Evolutionary conservation across 2,113 vertebrate species (phyloP).

Genomic region (Antigone vipio): DNA sequence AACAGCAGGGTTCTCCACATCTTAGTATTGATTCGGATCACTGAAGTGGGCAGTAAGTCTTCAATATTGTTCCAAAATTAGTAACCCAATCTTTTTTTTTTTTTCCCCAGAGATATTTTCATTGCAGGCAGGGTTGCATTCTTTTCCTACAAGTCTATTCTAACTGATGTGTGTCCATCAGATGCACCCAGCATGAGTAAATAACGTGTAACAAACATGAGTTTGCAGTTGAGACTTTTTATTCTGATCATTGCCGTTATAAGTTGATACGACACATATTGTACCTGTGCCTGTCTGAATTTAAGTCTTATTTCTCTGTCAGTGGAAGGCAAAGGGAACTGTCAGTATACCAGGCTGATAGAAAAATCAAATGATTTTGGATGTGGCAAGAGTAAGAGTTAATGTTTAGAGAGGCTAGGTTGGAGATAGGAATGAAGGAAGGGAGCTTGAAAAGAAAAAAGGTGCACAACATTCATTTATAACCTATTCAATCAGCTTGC

Average conservation of each 20-base stretch:
- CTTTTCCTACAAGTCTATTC: background rate
- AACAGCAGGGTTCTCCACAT: background rate
- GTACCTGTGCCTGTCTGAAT: background rate
- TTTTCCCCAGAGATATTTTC: background rate
- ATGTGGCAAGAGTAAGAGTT: background rate
- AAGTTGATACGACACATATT: background rate
- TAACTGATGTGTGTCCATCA: background rate
- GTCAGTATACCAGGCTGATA: background rate
- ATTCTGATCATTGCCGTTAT: background rate
- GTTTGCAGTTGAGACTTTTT: background rate
- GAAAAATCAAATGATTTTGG: background rate
- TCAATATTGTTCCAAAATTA: background rate
- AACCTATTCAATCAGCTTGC: background rate
- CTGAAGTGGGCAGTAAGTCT: background rate
- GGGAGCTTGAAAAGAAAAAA: background rate
- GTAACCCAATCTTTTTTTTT: background rate
- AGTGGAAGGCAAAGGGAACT: background rate
- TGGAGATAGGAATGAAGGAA: background rate
- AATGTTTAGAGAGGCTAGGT: background rate
- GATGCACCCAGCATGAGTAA: background rate
- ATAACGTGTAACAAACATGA: background rate
- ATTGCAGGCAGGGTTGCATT: background rate
- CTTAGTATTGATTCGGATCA: background rate
- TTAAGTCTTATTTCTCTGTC: background rate
- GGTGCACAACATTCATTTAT: background rate